Percentiles rank a stretch among this genome's conserved stretches.
Conservation (phyloP, 2,797 vertebrate genomes). For the Alectoris magna region DNA sequence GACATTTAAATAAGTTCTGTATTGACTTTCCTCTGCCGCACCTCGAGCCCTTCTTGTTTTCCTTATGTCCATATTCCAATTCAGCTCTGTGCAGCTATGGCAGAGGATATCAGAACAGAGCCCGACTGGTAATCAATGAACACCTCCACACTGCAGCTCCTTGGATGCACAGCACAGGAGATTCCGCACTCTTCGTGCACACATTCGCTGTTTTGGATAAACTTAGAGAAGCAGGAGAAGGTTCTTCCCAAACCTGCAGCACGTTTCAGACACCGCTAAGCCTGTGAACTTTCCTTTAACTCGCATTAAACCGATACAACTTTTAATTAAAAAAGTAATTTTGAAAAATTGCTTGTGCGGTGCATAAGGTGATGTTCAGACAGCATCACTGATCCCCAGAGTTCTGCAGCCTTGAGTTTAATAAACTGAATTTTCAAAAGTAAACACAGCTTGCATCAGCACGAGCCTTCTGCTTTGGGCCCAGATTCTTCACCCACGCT, state of each 20-base stretch:
- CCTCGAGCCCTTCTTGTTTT: conserved; percentile 58
- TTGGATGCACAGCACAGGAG: conserved; percentile 5
- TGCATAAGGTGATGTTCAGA: conserved; percentile 49
- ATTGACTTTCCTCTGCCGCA: conserved; percentile 58
- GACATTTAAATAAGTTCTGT: conserved; percentile 72
- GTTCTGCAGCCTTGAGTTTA: conserved; percentile 66
- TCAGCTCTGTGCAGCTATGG: conserved; percentile 40
- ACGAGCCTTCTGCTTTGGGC: conserved; percentile 22
- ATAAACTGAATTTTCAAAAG: conserved; percentile 75
- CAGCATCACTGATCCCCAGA: conserved; percentile 69
- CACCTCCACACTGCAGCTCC: conserved; percentile 27
- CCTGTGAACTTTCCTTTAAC: conserved; percentile 50
- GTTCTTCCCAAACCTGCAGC: background rate
- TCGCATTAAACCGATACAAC: conserved; percentile 61
- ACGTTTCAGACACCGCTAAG: background rate
- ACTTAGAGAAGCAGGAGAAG: background rate
- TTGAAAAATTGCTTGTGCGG: conserved; percentile 61
- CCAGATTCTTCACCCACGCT: background rate
- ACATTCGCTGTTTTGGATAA: background rate
- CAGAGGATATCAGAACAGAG: background rate
- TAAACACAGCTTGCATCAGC: conserved; percentile 67
- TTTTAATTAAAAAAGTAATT: conserved; percentile 79
- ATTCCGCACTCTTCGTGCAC: background rate
- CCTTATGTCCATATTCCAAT: conserved; percentile 43
- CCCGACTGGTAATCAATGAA: conserved; percentile 68